Evolutionary conservation across 2,113 vertebrate species (phyloP).

Genomic region (Phyllostomus hastatus): DNA sequence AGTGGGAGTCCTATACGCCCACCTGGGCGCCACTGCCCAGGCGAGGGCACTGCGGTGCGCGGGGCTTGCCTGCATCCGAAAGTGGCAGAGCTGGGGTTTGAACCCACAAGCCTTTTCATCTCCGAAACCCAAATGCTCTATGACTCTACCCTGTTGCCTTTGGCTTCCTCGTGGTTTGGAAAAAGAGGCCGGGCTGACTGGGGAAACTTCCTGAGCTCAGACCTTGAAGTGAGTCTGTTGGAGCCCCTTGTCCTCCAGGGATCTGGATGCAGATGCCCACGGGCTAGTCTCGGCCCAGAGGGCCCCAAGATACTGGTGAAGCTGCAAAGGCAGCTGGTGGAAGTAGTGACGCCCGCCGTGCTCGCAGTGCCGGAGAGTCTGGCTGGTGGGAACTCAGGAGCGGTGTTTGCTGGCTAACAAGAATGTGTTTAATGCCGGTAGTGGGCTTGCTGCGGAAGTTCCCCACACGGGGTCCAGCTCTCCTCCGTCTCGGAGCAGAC

Average conservation of each 20-base stretch:
- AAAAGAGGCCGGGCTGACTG: not conserved
- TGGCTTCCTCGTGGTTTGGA: not conserved
- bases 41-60: not conserved
- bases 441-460: not conserved
- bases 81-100: not conserved
- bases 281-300: not conserved
- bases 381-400: not conserved
- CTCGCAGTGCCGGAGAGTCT: not conserved
- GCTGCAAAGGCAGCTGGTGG: not conserved
- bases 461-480: not conserved
- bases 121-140: not conserved
- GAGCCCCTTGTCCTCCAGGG: not conserved
- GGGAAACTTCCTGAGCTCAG: not conserved
- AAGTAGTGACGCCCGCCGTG: not conserved
- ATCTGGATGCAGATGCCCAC: not conserved
- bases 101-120: not conserved
- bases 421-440: not conserved
- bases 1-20: rapidly evolving
- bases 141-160: not conserved
- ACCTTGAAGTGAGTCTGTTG: not conserved
- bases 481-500: not conserved
- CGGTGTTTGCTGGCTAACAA: not conserved
- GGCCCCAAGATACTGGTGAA: not conserved
- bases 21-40: not conserved
- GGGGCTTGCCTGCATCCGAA: not conserved